A percentile compares a stretch with the other conserved stretches of the same genome.
Evolutionary conservation across 2,113 vertebrate genomes (phyloP).

Genomic region (Actenoides hombroni): DNA sequence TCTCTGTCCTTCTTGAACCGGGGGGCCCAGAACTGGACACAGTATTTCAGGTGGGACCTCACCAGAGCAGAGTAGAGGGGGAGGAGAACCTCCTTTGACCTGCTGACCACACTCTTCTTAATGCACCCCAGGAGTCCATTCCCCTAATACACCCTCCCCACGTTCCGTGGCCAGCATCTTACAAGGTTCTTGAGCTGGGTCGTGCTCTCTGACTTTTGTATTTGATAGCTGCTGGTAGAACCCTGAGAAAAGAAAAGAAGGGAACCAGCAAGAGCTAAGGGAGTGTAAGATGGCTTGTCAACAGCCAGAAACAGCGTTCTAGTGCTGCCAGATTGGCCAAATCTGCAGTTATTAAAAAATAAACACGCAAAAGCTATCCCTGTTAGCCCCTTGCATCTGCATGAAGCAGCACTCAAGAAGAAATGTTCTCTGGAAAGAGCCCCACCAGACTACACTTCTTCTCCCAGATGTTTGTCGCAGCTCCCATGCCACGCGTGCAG

Average conservation of each 20-base stretch:
- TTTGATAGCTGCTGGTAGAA: not conserved
- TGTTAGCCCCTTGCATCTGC: not conserved
- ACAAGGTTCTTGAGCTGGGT: not conserved
- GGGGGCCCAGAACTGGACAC: no score
- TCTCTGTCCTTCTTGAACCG: no score
- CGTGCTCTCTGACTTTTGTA: rapidly evolving
- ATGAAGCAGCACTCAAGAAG: not conserved
- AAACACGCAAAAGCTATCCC: not conserved
- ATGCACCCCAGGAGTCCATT: no score
- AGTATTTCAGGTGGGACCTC: no score
- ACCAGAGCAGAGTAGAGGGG: no score
- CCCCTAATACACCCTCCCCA: rapidly evolving
- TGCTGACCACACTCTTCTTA: no score
- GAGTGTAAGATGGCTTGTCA: not conserved
- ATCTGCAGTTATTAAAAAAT: not conserved
- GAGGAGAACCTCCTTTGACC: no score
- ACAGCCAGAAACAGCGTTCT: not conserved
- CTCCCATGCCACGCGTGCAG: rapidly evolving
- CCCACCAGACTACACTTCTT: not conserved
- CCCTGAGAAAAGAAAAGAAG: not conserved
- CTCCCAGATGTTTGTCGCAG: not conserved
- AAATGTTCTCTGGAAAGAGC: not conserved
- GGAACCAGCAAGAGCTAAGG: not conserved
- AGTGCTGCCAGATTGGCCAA: not conserved
- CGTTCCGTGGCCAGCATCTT: rapidly evolving